Evolutionary conservation across 2,113 vertebrate species (phyloP), one percentile per base, ranked within the genome.

Genomic region (Caretta caretta): DNA sequence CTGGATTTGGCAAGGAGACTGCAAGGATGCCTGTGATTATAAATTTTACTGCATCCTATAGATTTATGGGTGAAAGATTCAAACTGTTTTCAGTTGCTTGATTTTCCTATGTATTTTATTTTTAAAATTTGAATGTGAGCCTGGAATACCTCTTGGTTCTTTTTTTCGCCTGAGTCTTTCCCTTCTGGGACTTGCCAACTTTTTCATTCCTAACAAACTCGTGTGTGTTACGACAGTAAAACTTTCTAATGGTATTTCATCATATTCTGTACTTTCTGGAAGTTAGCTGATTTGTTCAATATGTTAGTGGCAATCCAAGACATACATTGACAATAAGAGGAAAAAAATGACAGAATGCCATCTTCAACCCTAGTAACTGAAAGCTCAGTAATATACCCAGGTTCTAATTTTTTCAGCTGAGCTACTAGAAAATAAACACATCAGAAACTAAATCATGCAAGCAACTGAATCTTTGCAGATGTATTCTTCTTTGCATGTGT

Each of bases 221-320:
- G 16, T 22, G 57, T 48, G n/a, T 42, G 80, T 42, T 80, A 84
- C 49, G 22, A 50, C 54, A 57, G 72, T 49, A 80, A 10, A 50
- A 76, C 59, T 75, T 89, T 76, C 89, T 80, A 84, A 31, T 27
- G 50, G 14, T 2, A 29, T 72, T 87, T 93, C 78, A 59, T 56
- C 19, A 48, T 56, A 48, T 16, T 83, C 79, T 87, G 53, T 65
- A 62, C 31, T 35, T 42, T 93, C 57, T 8, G 27, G 59, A 72
- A 50, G 48, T 76, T 31, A 93, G 69, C 13, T n/a, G 16, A 83
- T 75, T 19, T 57, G 51, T 1, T 0, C 0, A 1, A 46, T 1
- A 2, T 8, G 80, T 53, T 62, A 8, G 27, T 8, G 46, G 10
- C 48, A 35, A 49, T 51, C 94, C 42, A 54, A 89, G 49, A 51